Percentiles rank a stretch among this genome's conserved stretches.
These are phyloP conservation scores for Ivindomyrus marchei DNA, from an alignment of 2,113 vertebrate species.

Conservation along the genomic window DNA sequence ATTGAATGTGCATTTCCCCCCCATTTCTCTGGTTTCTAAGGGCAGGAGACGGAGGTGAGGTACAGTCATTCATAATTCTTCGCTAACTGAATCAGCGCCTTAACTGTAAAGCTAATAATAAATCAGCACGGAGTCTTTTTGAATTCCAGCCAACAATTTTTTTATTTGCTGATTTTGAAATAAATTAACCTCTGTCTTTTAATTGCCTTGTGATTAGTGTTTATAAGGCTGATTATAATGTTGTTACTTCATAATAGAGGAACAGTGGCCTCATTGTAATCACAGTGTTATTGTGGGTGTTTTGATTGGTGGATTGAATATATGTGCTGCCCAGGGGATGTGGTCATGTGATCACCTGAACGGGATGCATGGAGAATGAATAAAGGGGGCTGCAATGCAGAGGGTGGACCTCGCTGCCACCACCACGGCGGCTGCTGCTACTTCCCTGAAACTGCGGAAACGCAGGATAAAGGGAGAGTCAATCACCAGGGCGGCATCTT, in stretches of 20 bases:
- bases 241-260: background rate
- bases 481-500: background rate
- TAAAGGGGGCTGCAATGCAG: conserved; percentile 10
- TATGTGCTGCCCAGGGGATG: background rate
- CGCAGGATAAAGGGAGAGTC: background rate
- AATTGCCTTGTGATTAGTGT: background rate
- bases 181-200: background rate
- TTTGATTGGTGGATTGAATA: background rate
- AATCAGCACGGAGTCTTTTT: background rate
- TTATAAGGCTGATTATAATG: background rate
- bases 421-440: background rate
- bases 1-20: background rate
- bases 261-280: background rate
- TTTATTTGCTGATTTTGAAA: background rate
- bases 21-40: background rate
- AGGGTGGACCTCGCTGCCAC: background rate
- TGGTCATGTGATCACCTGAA: background rate
- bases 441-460: background rate
- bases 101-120: background rate
- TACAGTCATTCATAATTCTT: background rate
- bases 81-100: background rate
- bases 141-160: background rate
- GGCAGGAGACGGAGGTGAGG: background rate
- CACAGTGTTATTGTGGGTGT: background rate
- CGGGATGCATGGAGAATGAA: conserved; percentile 1